A percentile compares a stretch with the other conserved stretches of the same genome.
These are phyloP conservation scores for Anolis carolinensis DNA, from an alignment of 2,113 vertebrate species.

Conservation along the genomic window DNA sequence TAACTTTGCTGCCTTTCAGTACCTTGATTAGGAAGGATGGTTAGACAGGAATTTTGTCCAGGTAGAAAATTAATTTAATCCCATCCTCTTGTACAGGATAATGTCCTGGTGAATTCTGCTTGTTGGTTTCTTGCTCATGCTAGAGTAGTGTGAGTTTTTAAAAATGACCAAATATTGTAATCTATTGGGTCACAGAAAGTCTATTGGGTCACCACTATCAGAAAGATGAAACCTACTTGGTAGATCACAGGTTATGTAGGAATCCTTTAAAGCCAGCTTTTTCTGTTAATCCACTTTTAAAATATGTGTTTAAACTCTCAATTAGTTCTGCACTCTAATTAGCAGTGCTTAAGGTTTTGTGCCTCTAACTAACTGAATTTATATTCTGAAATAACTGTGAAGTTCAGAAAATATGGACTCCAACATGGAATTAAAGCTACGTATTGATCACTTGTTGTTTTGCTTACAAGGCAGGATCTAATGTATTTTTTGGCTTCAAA, in stretches of 20 bases:
- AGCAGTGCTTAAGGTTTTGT: not conserved
- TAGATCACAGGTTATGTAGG: not conserved
- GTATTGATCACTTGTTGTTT: constrained; percentile 56
- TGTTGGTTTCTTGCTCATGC: too few species aligned
- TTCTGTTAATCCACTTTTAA: not conserved
- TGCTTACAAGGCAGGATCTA: constrained; percentile 56
- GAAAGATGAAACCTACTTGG: not conserved
- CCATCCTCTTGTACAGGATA: not conserved
- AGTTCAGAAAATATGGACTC: constrained; percentile 25
- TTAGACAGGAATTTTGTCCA: too few species aligned
- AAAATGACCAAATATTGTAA: not conserved
- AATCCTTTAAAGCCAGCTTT: not conserved
- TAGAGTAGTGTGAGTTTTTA: too few species aligned
- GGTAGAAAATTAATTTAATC: too few species aligned
- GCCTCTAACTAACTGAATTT: constrained; percentile 34
- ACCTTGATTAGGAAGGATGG: too few species aligned
- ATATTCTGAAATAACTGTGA: constrained; percentile 20
- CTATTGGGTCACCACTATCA: not conserved
- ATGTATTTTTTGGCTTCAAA: constrained; percentile 64
- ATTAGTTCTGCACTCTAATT: not conserved
- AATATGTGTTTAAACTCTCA: not conserved
- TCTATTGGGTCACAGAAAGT: not conserved
- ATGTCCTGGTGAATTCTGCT: not conserved
- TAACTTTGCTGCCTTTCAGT: too few species aligned
- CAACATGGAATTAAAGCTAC: constrained; percentile 58